Evolutionary conservation across 30 jellyfish, hydroid and myxozoan genomes (phyloP), one percentile per base, ranked within the genome.

Genomic region (Calvadosia cruxmelitensis): DNA sequence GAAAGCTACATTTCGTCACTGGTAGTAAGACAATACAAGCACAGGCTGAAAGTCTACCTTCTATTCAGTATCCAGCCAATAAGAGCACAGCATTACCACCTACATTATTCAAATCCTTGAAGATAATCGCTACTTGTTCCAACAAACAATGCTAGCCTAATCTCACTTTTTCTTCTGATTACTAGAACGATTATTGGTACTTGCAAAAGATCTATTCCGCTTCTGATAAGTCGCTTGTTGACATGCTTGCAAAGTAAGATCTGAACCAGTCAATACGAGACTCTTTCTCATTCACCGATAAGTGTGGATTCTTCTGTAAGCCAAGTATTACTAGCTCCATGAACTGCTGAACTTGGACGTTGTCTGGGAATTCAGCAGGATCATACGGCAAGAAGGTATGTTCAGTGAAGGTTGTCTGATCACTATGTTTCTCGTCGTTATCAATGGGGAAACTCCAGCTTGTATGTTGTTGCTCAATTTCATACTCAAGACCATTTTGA

Each of bases 321-420:
- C 99, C 99, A n/a, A 76, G 78, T 12, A 83, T 69, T 27, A 91
- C 95, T 34, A 91, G 49, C 31, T 91, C 99, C 95, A 91, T 91
- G 52, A 91, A 91, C 27, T 79, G 52, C 50, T 80, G 80, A 27
- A 91, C 71, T 13, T 79, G 84, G 23, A 83, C 92, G 20, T 51
- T 64, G 53, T 67, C 80, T 7, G 99, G 95, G 69, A 91, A 91
- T 74, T 84, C 68, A 3, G 78, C 99, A 1, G 81, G 78, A 32
- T 75, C 71, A 33, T 91, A 80, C 48, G 75, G 93, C 27, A 91
- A 73, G 65, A 91, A 91, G 0, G 83, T 94, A 74, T 91, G 99
- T 30, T 91, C 92, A 34, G 82, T 95, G 75, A 91, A 91, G 2
- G 82, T 65, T 53, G 94, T 66, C 34, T 82, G 89, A 33, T 71